These are phyloP conservation scores for Poeciliopsis paucimaculata DNA, from an alignment of 2,797 vertebrate genomes.

Conservation along the genomic window DNA sequence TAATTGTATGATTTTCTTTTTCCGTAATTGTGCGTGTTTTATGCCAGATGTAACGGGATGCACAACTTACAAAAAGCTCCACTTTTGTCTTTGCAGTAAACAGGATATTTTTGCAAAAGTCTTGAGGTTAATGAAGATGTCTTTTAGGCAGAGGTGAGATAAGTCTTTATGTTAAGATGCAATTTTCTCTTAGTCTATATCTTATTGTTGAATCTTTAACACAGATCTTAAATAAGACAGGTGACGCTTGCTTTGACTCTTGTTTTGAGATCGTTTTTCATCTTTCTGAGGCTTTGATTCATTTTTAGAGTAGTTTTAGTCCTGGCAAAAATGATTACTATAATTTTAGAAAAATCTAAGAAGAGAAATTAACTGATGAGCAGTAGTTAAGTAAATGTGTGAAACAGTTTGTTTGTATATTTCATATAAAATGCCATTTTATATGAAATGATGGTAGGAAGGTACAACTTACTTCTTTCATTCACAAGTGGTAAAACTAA, in stretches of 20 bases:
- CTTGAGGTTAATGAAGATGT: not conserved
- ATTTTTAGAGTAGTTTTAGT: not conserved
- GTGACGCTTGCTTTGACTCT: not conserved
- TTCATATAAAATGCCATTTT: too few relatives aligned
- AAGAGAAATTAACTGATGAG: not conserved
- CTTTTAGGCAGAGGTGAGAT: not conserved
- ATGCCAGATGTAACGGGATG: not conserved
- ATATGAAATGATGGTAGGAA: not conserved
- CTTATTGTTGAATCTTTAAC: not conserved
- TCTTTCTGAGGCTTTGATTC: not conserved
- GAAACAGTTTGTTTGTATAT: not conserved
- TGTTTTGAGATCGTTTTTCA: not conserved
- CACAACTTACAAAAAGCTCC: not conserved
- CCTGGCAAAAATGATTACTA: not conserved
- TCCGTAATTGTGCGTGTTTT: not conserved
- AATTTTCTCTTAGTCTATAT: not conserved
- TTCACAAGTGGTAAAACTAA: not conserved
- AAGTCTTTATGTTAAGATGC: not conserved
- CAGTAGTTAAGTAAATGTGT: not conserved
- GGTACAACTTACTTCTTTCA: not conserved
- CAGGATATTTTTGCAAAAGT: not conserved
- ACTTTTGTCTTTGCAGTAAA: not conserved
- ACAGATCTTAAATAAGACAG: not conserved
- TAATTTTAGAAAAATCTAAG: not conserved
- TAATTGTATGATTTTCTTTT: not conserved